phyloP scores from a whole-genome alignment of 2,797 vertebrate genomes.

The Oceanodroma leucorhoa region DNA sequence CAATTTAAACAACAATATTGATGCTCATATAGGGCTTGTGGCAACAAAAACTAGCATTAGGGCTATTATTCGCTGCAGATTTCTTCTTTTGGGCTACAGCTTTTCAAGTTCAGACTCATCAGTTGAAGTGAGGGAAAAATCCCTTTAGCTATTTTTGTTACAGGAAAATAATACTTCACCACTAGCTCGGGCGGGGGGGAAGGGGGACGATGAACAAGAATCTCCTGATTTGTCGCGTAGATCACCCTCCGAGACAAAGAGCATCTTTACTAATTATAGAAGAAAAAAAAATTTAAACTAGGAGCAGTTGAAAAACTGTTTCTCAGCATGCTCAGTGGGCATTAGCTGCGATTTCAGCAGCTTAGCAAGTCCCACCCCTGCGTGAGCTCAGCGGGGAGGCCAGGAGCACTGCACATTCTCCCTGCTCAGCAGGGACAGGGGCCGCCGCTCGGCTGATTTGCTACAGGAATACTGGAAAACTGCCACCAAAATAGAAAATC shows the following conservation, averaged over 20 bases:
- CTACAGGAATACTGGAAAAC: constrained; percentile 50
- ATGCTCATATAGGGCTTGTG: neutral
- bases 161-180: constrained; percentile 56
- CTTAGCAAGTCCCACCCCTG: constrained; percentile 53
- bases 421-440: constrained; percentile 54
- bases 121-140: constrained; percentile 30
- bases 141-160: constrained; percentile 57
- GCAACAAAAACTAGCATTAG: neutral
- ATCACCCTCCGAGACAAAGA: constrained; percentile 21
- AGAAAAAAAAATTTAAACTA: neutral
- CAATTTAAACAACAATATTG: neutral
- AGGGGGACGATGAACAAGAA: constrained; percentile 8
- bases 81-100: constrained; percentile 8
- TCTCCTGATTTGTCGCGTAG: neutral
- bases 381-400: constrained; percentile 2
- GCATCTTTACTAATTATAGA: constrained; percentile 52
- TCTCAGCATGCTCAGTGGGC: constrained; percentile 44
- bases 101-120: constrained; percentile 50
- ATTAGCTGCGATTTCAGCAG: constrained; percentile 51
- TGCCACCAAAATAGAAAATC: constrained; percentile 49
- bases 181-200: neutral
- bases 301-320: constrained; percentile 37
- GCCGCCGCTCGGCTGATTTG: neutral
- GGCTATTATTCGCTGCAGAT: neutral
- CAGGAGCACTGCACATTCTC: constrained; percentile 54